Percentiles rank a stretch among this genome's conserved stretches.
These are phyloP conservation scores for Paratrypauchen microcephalus DNA, from an alignment of 2,797 vertebrate genomes.

Conservation along the genomic window DNA sequence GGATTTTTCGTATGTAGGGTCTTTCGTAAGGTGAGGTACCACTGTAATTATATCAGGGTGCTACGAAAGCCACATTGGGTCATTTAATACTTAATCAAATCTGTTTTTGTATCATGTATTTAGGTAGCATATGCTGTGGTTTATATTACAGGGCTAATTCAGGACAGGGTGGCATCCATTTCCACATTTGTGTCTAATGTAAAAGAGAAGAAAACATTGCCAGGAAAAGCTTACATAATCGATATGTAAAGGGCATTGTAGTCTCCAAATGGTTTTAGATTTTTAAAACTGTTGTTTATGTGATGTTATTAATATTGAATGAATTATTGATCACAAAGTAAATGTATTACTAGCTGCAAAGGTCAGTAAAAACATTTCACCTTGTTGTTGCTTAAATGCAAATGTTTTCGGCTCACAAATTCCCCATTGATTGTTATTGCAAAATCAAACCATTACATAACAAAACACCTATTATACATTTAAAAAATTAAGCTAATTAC, in stretches of 20 bases:
- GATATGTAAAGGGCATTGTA: no score
- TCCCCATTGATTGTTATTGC: no score
- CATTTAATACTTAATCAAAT: constrained; percentile 31
- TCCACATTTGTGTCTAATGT: constrained; percentile 23
- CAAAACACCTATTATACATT: no score
- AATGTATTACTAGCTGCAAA: background rate
- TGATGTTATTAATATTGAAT: constrained; percentile 4
- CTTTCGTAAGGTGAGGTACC: no score
- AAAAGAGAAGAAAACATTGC: constrained; percentile 13
- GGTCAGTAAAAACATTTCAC: background rate
- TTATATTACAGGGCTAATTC: constrained; percentile 21
- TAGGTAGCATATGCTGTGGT: constrained; percentile 13
- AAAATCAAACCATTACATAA: no score
- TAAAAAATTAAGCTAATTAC: background rate
- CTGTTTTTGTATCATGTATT: constrained; percentile 23
- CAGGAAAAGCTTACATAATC: constrained; percentile 19
- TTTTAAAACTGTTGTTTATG: background rate
- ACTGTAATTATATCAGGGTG: constrained; percentile 36
- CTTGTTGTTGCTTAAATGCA: background rate
- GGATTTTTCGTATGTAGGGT: no score
- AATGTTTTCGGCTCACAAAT: background rate
- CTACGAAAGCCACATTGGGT: constrained; percentile 34
- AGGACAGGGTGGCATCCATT: constrained; percentile 28
- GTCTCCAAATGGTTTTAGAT: no score
- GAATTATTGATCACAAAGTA: background rate